Percentiles rank a stretch among this genome's conserved stretches.
Evolutionary conservation across 2,888 invertebrate genomes (phyloP).

Genomic region (Zhuqinia jingwanae): DNA sequence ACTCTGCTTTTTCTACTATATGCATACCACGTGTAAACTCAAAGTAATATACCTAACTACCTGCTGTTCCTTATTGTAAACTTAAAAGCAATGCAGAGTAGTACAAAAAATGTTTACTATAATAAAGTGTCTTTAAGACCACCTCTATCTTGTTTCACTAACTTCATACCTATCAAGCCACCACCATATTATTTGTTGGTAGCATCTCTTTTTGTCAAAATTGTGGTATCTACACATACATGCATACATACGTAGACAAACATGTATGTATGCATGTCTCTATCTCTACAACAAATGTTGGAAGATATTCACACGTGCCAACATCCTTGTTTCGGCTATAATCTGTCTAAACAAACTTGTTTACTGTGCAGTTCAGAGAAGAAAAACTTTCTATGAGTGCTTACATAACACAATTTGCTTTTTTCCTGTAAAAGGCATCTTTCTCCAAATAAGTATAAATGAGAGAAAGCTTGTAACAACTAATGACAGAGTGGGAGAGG

Average conservation of each 20-base stretch:
- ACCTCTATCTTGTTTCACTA: conserved; percentile 26
- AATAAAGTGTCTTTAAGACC: conserved; percentile 9
- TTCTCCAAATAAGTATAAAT: conserved; percentile 21
- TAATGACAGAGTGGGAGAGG: conserved; percentile 8
- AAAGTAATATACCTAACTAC: neutral
- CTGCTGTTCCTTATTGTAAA: no score
- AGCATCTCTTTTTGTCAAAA: neutral
- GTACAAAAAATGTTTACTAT: no score
- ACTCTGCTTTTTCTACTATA: no score
- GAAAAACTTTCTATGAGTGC: conserved; percentile 18
- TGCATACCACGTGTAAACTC: neutral
- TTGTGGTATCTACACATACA: no score
- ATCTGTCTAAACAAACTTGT: conserved; percentile 15
- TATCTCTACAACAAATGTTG: neutral
- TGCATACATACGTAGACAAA: no score
- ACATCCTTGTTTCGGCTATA: neutral
- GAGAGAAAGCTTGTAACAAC: conserved; percentile 25
- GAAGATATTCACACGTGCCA: neutral
- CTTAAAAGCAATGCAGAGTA: no score
- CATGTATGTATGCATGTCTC: neutral
- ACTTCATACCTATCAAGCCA: conserved; percentile 1
- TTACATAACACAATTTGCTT: conserved; percentile 49
- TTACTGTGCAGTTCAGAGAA: neutral
- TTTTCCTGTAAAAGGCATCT: conserved; percentile 36
- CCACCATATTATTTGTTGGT: neutral